Conservation (phyloP, 2,113 vertebrate species). For the Microcebus murinus region DNA sequence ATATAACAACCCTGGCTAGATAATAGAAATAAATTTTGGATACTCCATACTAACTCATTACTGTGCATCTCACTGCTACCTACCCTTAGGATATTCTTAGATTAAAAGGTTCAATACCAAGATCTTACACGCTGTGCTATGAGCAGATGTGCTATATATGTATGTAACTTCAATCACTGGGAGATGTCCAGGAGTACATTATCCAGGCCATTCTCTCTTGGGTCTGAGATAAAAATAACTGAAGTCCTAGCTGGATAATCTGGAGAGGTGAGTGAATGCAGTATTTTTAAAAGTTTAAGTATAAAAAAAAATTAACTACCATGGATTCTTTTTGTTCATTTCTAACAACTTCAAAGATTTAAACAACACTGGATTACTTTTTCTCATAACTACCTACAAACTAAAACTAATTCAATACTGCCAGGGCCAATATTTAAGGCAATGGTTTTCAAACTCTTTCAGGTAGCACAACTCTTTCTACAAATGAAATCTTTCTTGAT, state of each 20-base stretch:
- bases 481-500: neutral
- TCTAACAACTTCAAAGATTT: slow-evolving; percentile 51
- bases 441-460: slow-evolving; percentile 13
- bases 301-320: neutral
- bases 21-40: slow-evolving; percentile 19
- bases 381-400: neutral
- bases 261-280: slow-evolving; percentile 28
- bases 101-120: slow-evolving; percentile 33
- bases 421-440: slow-evolving; percentile 2
- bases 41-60: neutral
- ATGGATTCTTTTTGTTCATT: neutral
- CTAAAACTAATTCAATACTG: slow-evolving; percentile 41
- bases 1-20: neutral
- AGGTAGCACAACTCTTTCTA: slow-evolving; percentile 12
- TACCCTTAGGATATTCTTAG: slow-evolving; percentile 20
- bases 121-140: neutral
- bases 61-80: neutral
- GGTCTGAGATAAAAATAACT: slow-evolving; percentile 51
- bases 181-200: slow-evolving; percentile 39
- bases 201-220: slow-evolving; percentile 34
- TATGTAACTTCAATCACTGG: slow-evolving; percentile 31
- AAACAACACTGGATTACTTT: slow-evolving; percentile 40
- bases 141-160: neutral
- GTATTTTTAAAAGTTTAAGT: slow-evolving; percentile 37
- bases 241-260: slow-evolving; percentile 19